A percentile compares a stretch with the other conserved stretches of the same genome.
phyloP scores from a whole-genome alignment of 2,888 invertebrate genomes.

The Thymelicus sylvestris region DNA sequence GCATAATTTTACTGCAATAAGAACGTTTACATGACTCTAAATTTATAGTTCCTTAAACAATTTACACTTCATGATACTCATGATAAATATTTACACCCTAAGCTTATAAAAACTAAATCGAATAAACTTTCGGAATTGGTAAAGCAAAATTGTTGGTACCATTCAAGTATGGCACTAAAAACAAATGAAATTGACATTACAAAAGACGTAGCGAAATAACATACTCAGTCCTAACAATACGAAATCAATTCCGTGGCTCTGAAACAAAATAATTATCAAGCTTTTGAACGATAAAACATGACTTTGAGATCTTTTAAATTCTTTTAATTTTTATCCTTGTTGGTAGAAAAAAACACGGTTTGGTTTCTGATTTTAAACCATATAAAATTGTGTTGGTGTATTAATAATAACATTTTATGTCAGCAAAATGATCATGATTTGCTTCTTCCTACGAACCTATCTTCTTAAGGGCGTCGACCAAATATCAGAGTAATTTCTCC shows the following conservation, averaged over 20 bases:
- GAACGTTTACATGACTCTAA: slow-evolving; percentile 72
- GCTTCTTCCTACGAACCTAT: too few relatives aligned
- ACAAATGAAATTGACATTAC: slow-evolving; percentile 42
- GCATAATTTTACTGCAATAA: slow-evolving; percentile 62
- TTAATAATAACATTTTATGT: too few relatives aligned
- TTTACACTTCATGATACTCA: slow-evolving; percentile 68
- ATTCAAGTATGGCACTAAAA: slow-evolving; percentile 53
- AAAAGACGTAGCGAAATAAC: slow-evolving; percentile 43
- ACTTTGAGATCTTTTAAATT: slow-evolving; percentile 43
- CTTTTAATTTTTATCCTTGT: slow-evolving; percentile 32
- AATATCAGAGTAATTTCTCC: too few relatives aligned
- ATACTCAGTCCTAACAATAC: slow-evolving; percentile 48
- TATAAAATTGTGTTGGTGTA: too few relatives aligned
- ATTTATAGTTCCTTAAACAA: slow-evolving; percentile 63
- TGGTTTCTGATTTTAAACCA: background rate
- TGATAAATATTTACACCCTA: slow-evolving; percentile 79
- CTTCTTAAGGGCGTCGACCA: too few relatives aligned
- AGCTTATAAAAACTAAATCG: slow-evolving; percentile 46
- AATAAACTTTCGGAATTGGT: slow-evolving; percentile 60
- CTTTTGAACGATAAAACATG: slow-evolving; percentile 34
- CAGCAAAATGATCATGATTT: too few relatives aligned
- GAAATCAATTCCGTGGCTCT: slow-evolving; percentile 46
- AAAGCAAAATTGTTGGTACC: slow-evolving; percentile 49
- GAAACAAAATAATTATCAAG: slow-evolving; percentile 27
- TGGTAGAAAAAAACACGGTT: slow-evolving; percentile 1